A percentile compares a stretch with the other conserved stretches of the same genome.
Conservation (phyloP, 2,113 vertebrate genomes). For the Amazona vittata region DNA sequence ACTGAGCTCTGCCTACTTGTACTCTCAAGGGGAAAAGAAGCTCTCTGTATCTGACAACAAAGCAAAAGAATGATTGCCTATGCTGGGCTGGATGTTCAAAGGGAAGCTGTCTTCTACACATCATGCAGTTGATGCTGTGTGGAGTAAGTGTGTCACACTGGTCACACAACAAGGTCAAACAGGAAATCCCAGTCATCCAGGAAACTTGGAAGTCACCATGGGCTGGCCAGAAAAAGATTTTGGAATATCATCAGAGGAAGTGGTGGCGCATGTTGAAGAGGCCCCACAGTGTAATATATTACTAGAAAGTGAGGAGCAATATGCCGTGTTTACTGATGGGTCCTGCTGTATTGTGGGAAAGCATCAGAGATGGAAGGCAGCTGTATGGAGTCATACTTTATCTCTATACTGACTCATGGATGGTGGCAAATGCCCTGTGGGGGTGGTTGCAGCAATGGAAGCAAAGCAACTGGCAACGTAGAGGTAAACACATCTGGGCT, state of each 20-base stretch:
- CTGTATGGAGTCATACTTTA: neutral
- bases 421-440: too few species aligned
- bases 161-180: neutral
- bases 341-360: neutral
- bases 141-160: neutral
- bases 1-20: neutral
- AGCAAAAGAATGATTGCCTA: neutral
- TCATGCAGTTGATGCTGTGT: neutral
- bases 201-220: neutral
- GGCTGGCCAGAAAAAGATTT: neutral
- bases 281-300: neutral
- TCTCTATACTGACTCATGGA: too few species aligned
- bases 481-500: too few species aligned
- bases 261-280: neutral
- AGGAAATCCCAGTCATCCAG: neutral
- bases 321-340: neutral
- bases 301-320: neutral
- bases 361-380: neutral
- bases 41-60: neutral
- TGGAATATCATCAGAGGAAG: neutral
- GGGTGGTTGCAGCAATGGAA: too few species aligned
- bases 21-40: neutral
- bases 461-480: too few species aligned
- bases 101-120: neutral
- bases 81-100: neutral